A percentile compares a stretch with the other conserved stretches of the same genome.
Evolutionary conservation across 2,113 vertebrate species (phyloP).

Genomic region (Hylia prasina): DNA sequence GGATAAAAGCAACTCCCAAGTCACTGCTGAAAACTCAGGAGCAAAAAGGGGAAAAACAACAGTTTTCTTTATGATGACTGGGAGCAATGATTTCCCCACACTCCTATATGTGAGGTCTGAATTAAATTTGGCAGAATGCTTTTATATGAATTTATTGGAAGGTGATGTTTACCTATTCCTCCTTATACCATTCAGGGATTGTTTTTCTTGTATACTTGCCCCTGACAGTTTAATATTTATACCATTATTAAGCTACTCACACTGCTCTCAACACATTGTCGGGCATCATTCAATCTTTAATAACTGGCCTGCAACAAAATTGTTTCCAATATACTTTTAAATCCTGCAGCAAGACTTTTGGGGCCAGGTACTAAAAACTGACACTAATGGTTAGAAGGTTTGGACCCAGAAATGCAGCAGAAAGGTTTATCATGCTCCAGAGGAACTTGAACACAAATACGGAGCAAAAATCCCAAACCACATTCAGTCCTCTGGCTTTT

Average conservation of each 20-base stretch:
- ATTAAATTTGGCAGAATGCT: background rate
- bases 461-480: background rate
- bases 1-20: background rate
- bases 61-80: background rate
- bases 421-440: background rate
- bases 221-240: conserved; percentile 13
- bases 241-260: background rate
- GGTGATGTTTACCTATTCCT: background rate
- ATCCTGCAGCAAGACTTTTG: background rate
- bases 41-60: background rate
- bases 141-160: background rate
- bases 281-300: background rate
- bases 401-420: background rate
- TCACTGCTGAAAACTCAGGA: background rate
- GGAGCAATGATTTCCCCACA: background rate
- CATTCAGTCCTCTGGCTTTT: background rate
- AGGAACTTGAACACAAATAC: background rate
- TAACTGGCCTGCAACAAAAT: background rate
- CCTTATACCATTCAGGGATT: background rate
- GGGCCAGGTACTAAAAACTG: background rate
- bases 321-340: background rate
- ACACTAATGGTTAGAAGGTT: background rate
- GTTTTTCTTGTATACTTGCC: background rate
- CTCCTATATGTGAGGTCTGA: background rate
- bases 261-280: background rate